Evolutionary conservation across 2,113 vertebrate species (phyloP).

Genomic region (Pseudopodoces humilis): DNA sequence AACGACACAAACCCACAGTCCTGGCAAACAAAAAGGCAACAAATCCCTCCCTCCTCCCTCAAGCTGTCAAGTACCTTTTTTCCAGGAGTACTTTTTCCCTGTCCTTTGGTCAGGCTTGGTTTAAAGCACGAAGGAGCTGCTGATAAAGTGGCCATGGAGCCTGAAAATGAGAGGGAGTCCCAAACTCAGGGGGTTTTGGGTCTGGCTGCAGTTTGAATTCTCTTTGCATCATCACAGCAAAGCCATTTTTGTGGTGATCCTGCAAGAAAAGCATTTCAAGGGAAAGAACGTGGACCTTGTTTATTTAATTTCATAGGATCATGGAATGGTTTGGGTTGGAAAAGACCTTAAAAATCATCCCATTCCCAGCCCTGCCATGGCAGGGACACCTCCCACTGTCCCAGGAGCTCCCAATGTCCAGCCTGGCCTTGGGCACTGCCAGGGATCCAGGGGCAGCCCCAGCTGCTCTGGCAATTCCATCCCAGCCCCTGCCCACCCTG

Average conservation of each 20-base stretch:
- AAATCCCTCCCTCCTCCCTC: not conserved
- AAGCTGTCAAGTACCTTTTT: not conserved
- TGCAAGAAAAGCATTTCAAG: not conserved
- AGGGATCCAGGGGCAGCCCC: not conserved
- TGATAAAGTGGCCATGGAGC: not conserved
- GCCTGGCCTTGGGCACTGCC: not conserved
- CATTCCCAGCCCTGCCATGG: not conserved
- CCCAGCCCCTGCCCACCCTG: not conserved
- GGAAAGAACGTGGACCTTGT: not conserved
- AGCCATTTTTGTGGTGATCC: not conserved
- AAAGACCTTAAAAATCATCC: fast-evolving
- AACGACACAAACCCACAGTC: not conserved
- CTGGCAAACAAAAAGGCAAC: slow-evolving; percentile 4
- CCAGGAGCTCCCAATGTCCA: not conserved
- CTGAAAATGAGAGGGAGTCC: not conserved
- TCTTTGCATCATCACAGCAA: not conserved
- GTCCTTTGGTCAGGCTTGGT: not conserved
- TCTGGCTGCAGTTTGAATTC: not conserved
- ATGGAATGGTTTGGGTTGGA: not conserved
- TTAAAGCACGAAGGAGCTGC: not conserved
- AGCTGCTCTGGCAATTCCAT: not conserved
- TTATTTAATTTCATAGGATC: not conserved
- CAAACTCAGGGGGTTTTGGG: not conserved
- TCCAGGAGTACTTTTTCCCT: not conserved
- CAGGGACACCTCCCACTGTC: not conserved